These are phyloP conservation scores for Enhydra lutris DNA, from an alignment of 2,113 vertebrate genomes.

Conservation along the genomic window DNA sequence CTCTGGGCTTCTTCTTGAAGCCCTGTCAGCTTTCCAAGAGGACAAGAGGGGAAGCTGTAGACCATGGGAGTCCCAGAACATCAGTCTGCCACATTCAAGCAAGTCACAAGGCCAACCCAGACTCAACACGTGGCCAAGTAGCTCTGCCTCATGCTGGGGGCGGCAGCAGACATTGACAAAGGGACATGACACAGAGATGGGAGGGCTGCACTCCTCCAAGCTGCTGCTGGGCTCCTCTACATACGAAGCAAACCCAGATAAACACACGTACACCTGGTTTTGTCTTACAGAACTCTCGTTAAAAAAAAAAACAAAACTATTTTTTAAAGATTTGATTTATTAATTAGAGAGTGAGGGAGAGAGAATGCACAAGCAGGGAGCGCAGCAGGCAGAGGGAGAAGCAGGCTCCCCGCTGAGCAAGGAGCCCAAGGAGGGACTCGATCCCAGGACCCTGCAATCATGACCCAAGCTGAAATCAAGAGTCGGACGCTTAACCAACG, in stretches of 20 bases:
- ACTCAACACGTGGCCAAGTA: neutral
- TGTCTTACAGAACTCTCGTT: neutral
- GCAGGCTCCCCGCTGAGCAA: no score
- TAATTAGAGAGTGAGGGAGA: no score
- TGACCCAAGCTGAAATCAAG: no score
- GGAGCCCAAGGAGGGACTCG: no score
- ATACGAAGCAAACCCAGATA: no score
- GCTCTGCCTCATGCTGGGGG: neutral
- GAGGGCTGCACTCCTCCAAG: neutral
- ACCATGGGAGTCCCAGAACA: neutral
- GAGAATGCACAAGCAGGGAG: no score
- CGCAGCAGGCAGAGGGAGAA: no score
- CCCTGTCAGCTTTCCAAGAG: neutral
- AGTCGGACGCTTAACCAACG: no score
- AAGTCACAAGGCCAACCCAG: neutral
- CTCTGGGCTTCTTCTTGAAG: neutral
- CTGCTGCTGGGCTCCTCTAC: neutral
- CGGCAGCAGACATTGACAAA: neutral
- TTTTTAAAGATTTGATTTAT: no score
- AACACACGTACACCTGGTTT: neutral
- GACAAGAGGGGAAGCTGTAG: neutral
- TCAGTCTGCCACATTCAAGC: neutral
- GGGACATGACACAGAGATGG: rapidly evolving
- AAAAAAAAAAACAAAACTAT: no score
- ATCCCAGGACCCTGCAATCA: no score